Evolutionary conservation across 2,888 invertebrate species (phyloP).

Genomic region (Trachelus stipa): DNA sequence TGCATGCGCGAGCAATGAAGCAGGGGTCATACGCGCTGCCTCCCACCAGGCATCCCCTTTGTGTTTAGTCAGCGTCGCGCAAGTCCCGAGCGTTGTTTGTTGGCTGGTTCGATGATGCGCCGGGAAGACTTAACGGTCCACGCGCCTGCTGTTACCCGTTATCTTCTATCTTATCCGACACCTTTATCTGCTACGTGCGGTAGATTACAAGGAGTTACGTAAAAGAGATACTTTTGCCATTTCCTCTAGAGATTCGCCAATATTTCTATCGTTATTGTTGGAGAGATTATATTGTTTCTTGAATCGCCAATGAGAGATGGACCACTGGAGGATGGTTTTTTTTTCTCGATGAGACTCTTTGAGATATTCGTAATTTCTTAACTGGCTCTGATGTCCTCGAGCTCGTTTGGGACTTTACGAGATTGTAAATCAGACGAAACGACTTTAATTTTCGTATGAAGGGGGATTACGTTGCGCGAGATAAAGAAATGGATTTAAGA

Average conservation of each 20-base stretch:
- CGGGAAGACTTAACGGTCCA: constrained; percentile 26
- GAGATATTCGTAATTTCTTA: not conserved
- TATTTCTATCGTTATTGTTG: not conserved
- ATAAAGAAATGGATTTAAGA: not conserved
- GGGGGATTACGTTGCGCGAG: constrained; percentile 36
- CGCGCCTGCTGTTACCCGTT: constrained; percentile 21
- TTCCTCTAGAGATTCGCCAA: not conserved
- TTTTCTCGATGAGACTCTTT: not conserved
- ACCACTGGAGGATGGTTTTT: not conserved
- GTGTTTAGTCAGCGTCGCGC: not conserved
- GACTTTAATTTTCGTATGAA: constrained; percentile 53
- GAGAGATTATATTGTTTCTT: not conserved
- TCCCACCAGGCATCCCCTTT: not conserved
- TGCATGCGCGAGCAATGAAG: not conserved
- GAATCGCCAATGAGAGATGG: not conserved
- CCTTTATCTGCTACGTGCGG: not conserved
- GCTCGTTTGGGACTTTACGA: constrained; percentile 45
- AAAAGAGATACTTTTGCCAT: constrained; percentile 9
- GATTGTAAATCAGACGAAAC: constrained; percentile 49
- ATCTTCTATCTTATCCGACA: constrained; percentile 28
- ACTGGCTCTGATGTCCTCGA: not conserved
- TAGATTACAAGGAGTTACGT: not conserved
- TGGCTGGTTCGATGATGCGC: constrained; percentile 2
- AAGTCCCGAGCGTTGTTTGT: not conserved
- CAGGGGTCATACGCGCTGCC: not conserved